Conservation (phyloP, 2,888 invertebrate species). For the Syrista parreyssii region DNA sequence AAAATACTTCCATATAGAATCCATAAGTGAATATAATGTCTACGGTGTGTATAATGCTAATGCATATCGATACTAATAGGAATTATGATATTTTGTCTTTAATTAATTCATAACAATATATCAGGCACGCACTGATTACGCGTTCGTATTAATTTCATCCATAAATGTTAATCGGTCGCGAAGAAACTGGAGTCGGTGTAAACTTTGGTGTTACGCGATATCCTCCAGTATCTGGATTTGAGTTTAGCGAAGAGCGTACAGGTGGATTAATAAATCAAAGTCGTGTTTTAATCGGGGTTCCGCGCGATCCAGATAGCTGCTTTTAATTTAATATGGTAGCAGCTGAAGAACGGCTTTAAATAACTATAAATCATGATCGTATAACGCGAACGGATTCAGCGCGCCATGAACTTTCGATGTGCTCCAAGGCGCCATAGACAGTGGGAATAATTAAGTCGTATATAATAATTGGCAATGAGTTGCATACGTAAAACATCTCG, state of each 20-base stretch:
- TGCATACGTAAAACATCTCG: background rate
- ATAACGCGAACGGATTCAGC: constrained; percentile 13
- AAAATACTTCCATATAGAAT: background rate
- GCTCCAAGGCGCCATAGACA: background rate
- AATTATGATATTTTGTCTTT: background rate
- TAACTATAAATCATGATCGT: constrained; percentile 28
- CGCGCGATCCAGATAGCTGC: constrained; percentile 24
- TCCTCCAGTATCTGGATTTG: background rate
- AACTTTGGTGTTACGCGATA: background rate
- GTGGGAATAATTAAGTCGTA: background rate
- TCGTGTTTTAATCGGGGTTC: background rate
- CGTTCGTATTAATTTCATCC: background rate
- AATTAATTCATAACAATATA: background rate
- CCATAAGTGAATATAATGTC: background rate
- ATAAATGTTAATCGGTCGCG: background rate
- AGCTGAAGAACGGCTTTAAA: constrained; percentile 28
- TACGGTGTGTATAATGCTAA: background rate
- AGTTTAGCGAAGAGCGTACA: background rate
- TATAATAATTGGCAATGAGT: background rate
- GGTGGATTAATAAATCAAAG: constrained; percentile 13
- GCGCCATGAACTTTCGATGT: background rate
- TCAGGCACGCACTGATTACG: background rate
- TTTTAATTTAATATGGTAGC: constrained; percentile 37
- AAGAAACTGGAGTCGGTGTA: background rate
- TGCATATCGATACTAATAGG: background rate